A percentile compares a stretch with the other conserved stretches of the same genome.
Conservation (phyloP, 2,113 vertebrate genomes). For the Piaya cayana region DNA sequence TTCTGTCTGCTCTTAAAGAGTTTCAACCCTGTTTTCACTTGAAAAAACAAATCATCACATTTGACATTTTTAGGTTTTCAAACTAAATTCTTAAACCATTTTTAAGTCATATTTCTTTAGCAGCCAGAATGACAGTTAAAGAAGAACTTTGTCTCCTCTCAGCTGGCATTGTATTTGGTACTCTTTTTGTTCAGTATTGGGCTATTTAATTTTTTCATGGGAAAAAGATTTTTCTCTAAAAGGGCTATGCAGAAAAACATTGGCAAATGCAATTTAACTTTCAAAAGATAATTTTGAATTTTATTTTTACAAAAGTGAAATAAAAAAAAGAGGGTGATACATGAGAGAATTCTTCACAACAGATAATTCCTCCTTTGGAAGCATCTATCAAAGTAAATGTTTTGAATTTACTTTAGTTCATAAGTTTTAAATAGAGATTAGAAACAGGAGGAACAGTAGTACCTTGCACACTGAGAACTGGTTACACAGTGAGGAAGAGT, state of each 20-base stretch:
- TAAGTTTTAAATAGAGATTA: not conserved
- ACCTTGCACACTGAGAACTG: not conserved
- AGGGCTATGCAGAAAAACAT: not conserved
- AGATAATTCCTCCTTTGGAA: not conserved
- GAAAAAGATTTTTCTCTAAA: not conserved
- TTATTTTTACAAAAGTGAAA: not conserved
- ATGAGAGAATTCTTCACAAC: not conserved
- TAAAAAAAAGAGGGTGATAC: not conserved
- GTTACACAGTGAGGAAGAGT: not conserved
- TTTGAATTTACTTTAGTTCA: not conserved
- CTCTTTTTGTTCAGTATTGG: not conserved
- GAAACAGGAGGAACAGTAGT: not conserved
- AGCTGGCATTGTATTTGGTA: not conserved
- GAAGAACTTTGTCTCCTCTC: constrained; percentile 7
- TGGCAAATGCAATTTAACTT: not conserved
- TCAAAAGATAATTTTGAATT: not conserved
- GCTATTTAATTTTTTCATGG: not conserved
- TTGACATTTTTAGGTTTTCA: constrained; percentile 19
- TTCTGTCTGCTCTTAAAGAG: not conserved
- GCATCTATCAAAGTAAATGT: not conserved
- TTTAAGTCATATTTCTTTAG: not conserved
- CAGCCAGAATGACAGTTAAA: not conserved
- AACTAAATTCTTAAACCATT: not conserved
- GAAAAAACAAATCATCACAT: not conserved
- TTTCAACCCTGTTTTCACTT: not conserved